These are phyloP conservation scores for Crossaster papposus DNA, from an alignment of 53 echinoderm and acorn worm genomes.

Conservation along the genomic window DNA sequence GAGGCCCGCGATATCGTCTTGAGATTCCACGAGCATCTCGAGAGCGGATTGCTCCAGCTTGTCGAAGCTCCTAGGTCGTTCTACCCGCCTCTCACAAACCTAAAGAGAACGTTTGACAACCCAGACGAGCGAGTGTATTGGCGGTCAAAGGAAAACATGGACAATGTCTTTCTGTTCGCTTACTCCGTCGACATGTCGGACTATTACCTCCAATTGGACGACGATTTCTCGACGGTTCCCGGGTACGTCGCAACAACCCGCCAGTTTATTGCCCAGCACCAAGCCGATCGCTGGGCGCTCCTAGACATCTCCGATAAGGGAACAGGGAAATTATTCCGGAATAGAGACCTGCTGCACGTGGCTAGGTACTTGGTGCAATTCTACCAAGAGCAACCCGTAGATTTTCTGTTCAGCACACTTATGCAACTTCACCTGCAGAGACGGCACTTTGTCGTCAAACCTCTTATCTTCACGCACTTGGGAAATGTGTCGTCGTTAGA, in stretches of 20 bases:
- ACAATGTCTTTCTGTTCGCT: slow-evolving; percentile 77
- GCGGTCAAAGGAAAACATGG: slow-evolving; percentile 89
- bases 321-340: slow-evolving; percentile 80
- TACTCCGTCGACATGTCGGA: slow-evolving; percentile 74
- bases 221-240: slow-evolving; percentile 74
- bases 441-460: slow-evolving; percentile 66
- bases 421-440: slow-evolving; percentile 68
- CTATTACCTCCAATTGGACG: slow-evolving; percentile 89
- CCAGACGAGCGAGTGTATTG: slow-evolving; percentile 69
- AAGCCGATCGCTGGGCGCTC: slow-evolving; percentile 63
- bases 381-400: slow-evolving; percentile 86
- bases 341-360: slow-evolving; percentile 66
- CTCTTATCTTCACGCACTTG: slow-evolving; percentile 84
- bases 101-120: slow-evolving; percentile 79
- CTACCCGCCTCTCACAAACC: slow-evolving; percentile 75
- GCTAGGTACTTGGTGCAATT: slow-evolving; percentile 78
- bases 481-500: slow-evolving; percentile 76
- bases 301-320: slow-evolving; percentile 84
- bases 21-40: slow-evolving; percentile 59
- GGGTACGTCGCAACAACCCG: slow-evolving; percentile 69
- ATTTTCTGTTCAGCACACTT: slow-evolving; percentile 74
- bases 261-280: slow-evolving; percentile 64
- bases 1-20: slow-evolving; percentile 55
- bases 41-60: slow-evolving; percentile 73
- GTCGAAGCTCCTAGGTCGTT: slow-evolving; percentile 74